Conservation (phyloP, 2,888 invertebrate genomes). For the Ophion ellenae region DNA sequence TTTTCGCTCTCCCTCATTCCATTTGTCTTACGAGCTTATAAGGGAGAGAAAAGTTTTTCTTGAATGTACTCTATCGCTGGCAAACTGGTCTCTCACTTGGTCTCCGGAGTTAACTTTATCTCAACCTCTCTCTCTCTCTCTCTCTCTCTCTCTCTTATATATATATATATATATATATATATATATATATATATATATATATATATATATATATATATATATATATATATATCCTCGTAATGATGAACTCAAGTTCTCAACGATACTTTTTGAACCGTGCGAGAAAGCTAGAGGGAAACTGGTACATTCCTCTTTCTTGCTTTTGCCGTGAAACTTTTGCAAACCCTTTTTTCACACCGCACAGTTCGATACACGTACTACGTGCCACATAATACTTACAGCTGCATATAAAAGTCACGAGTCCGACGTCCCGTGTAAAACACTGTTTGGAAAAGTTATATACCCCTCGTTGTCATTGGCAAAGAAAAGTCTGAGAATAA, state of each 20-base stretch:
- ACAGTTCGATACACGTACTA: conserved; percentile 18
- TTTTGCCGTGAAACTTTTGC: conserved; percentile 38
- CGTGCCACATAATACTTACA: conserved; percentile 16
- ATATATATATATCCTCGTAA: conserved; percentile 67
- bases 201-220: conserved; percentile 1
- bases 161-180: background rate
- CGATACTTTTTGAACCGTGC: conserved; percentile 54
- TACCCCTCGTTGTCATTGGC: conserved; percentile 39
- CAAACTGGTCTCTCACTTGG: conserved; percentile 42
- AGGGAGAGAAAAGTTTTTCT: conserved; percentile 65
- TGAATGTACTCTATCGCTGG: conserved; percentile 63
- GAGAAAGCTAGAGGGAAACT: conserved; percentile 29
- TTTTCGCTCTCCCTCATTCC: background rate
- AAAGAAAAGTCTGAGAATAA: conserved; percentile 38
- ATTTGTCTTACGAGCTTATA: conserved; percentile 56
- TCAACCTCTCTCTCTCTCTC: conserved; percentile 6
- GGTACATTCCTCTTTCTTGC: conserved; percentile 25
- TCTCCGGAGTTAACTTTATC: conserved; percentile 47
- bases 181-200: background rate
- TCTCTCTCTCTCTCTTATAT: background rate
- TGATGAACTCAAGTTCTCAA: conserved; percentile 75
- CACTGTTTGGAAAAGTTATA: conserved; percentile 69
- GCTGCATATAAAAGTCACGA: conserved; percentile 37
- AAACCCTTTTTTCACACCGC: conserved; percentile 43
- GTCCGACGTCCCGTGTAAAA: conserved; percentile 64